Percentiles rank a stretch among this genome's conserved stretches.
These are phyloP conservation scores for Cebidichthys violaceus DNA, from an alignment of 2,113 vertebrate genomes.

Conservation along the genomic window DNA sequence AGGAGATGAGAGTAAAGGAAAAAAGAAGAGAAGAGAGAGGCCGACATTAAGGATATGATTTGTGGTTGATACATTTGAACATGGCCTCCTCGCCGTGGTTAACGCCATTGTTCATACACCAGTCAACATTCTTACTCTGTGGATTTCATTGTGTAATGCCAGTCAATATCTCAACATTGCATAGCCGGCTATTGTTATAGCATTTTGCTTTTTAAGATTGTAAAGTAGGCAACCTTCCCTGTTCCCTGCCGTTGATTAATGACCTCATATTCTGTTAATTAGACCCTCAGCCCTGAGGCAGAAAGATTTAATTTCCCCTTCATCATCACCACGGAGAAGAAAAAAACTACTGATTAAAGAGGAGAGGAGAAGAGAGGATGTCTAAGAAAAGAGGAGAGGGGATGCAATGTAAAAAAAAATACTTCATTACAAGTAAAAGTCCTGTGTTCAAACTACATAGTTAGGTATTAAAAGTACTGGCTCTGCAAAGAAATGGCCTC, in stretches of 20 bases:
- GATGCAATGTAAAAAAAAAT: slow-evolving; percentile 3
- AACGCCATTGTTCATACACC: neutral
- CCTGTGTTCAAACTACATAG: neutral
- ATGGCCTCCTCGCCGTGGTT: neutral
- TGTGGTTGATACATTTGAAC: slow-evolving; percentile 3
- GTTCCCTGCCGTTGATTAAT: slow-evolving; percentile 93
- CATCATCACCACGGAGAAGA: slow-evolving; percentile 86
- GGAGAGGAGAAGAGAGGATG: slow-evolving; percentile 35
- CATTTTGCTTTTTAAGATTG: slow-evolving; percentile 74
- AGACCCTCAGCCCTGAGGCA: slow-evolving; percentile 87
- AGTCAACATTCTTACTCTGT: slow-evolving; percentile 36
- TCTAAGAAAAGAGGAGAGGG: slow-evolving; percentile 14
- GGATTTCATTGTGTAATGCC: slow-evolving; percentile 37
- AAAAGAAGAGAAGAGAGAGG: neutral
- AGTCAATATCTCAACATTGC: slow-evolving; percentile 65
- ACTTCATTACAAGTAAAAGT: neutral
- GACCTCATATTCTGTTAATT: slow-evolving; percentile 97
- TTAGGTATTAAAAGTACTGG: neutral
- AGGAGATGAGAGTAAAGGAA: neutral
- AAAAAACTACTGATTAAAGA: slow-evolving; percentile 88
- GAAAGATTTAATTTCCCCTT: slow-evolving; percentile 92
- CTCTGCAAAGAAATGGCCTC: neutral
- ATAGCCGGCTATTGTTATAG: slow-evolving; percentile 59
- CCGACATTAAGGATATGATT: neutral
- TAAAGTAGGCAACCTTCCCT: slow-evolving; percentile 80